phyloP scores from a whole-genome alignment of 2,113 vertebrate species.

The Diadophis punctatus region DNA sequence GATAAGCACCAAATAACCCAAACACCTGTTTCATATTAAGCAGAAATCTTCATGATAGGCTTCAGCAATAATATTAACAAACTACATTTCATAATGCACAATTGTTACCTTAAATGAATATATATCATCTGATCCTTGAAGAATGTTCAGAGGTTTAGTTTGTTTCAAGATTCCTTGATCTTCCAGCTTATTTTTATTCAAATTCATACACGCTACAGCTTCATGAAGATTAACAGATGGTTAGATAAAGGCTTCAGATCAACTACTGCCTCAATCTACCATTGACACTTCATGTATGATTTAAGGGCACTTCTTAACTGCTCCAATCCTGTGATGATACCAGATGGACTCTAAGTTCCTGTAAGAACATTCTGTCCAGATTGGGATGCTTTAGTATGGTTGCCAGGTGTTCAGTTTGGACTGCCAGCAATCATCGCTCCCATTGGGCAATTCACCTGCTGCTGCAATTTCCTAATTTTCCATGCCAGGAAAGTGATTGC shows the following conservation, averaged over 20 bases:
- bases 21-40: neutral
- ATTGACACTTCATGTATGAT: neutral
- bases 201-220: conserved; percentile 27
- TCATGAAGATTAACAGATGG: conserved; percentile 38
- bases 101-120: neutral
- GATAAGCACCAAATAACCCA: neutral
- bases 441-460: neutral
- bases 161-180: neutral
- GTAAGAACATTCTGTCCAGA: neutral
- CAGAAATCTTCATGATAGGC: conserved; percentile 8
- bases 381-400: neutral
- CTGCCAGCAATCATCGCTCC: neutral
- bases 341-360: neutral
- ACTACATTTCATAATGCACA: neutral
- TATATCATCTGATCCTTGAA: neutral
- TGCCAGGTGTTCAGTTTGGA: neutral
- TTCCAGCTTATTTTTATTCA: conserved; percentile 8
- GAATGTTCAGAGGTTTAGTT: conserved; percentile 23
- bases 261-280: conserved; percentile 16
- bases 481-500: neutral
- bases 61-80: neutral
- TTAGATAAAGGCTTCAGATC: neutral
- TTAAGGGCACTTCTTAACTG: neutral
- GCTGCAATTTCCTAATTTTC: neutral
- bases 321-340: neutral